phyloP scores from a whole-genome alignment of 2,797 vertebrate species.

The Borostomias antarcticus region DNA sequence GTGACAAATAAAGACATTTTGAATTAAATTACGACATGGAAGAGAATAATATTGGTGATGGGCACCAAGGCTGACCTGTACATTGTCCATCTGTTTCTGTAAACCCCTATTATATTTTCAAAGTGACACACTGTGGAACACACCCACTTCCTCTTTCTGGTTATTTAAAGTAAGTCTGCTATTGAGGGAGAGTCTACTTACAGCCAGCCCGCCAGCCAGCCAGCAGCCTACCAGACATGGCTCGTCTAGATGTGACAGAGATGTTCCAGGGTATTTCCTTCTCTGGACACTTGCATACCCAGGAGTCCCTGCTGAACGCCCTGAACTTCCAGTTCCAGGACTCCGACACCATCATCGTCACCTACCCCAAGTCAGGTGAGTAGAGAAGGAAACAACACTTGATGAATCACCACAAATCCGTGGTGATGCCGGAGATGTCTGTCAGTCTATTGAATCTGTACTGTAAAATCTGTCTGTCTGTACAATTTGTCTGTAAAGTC shows the following conservation, averaged over 20 bases:
- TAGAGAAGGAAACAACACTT: not conserved
- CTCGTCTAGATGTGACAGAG: constrained; percentile 73
- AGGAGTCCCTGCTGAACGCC: constrained; percentile 77
- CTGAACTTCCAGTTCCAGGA: constrained; percentile 76
- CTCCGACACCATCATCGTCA: constrained; percentile 79
- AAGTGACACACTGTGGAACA: too few relatives aligned
- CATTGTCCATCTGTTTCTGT: too few relatives aligned
- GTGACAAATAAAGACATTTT: too few relatives aligned
- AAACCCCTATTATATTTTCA: too few relatives aligned
- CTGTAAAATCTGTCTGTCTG: not conserved
- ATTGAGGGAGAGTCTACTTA: not conserved
- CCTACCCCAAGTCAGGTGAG: constrained; percentile 90
- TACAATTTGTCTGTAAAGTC: not conserved
- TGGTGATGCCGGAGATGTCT: too few relatives aligned
- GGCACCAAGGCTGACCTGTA: too few relatives aligned
- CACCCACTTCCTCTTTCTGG: not conserved
- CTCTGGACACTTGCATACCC: constrained; percentile 82
- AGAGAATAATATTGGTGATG: too few relatives aligned
- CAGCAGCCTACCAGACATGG: constrained; percentile 67
- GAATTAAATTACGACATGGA: too few relatives aligned
- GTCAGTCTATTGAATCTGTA: too few relatives aligned
- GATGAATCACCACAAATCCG: not conserved
- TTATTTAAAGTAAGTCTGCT: not conserved
- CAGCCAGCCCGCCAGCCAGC: not conserved
- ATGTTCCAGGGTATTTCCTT: constrained; percentile 72